Conservation (phyloP, 2,113 vertebrate species). For the Hemiprocne comata region DNA sequence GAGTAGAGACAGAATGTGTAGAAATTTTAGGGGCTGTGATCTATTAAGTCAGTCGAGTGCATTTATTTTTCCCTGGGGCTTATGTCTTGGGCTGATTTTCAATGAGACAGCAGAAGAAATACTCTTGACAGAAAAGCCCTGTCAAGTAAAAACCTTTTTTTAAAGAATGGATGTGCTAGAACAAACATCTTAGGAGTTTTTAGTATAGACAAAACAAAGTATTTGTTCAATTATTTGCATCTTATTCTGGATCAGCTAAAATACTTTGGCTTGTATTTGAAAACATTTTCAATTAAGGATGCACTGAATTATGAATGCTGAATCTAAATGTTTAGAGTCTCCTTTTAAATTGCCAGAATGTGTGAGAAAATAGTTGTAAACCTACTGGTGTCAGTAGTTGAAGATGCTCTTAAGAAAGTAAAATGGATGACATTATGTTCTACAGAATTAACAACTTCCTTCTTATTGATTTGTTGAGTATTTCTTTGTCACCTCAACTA, state of each 20-base stretch:
- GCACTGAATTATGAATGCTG: not conserved
- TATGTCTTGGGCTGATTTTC: not conserved
- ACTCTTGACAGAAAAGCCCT: not conserved
- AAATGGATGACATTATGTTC: not conserved
- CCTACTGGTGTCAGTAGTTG: accelerated
- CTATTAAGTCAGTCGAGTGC: not conserved
- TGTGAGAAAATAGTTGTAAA: not conserved
- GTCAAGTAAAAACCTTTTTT: not conserved
- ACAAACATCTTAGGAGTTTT: not conserved
- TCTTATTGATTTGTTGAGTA: constrained; percentile 19
- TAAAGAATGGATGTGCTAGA: not conserved
- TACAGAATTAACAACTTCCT: constrained; percentile 17
- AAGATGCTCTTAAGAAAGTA: not conserved
- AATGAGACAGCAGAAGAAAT: not conserved
- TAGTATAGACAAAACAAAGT: not conserved
- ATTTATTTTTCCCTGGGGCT: not conserved
- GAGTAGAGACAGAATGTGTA: not conserved
- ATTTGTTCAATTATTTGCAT: not conserved
- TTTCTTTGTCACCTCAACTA: not conserved
- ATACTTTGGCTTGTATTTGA: not conserved
- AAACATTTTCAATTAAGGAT: not conserved
- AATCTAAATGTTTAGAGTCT: not conserved
- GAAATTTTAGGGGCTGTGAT: not conserved
- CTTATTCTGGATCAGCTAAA: not conserved
- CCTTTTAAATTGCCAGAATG: not conserved